Evolutionary conservation across 2,797 vertebrate genomes (phyloP).

Genomic region (Danio aesculapii): DNA sequence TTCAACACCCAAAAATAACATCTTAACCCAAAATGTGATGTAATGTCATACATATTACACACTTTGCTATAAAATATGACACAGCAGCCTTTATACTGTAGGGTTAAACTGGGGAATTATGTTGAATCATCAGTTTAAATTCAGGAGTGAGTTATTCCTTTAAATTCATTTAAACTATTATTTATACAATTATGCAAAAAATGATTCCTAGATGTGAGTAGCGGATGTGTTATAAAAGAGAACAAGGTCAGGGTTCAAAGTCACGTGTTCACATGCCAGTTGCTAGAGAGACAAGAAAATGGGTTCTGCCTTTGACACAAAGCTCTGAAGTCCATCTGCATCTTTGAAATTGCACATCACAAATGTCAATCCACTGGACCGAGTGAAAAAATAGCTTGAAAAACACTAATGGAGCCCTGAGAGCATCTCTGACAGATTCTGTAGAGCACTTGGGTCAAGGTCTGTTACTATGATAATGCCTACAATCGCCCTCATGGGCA

Average conservation of each 20-base stretch:
- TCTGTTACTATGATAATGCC: conserved; percentile 22
- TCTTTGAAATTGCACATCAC: conserved; percentile 51
- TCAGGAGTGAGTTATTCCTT: too few relatives aligned
- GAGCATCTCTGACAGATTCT: conserved; percentile 35
- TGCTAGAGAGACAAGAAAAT: conserved; percentile 29
- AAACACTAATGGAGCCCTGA: conserved; percentile 38
- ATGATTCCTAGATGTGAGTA: not conserved
- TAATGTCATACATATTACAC: too few relatives aligned
- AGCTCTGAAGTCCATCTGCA: conserved; percentile 45
- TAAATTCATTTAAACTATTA: too few relatives aligned
- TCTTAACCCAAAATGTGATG: too few relatives aligned
- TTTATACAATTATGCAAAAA: too few relatives aligned
- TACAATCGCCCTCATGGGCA: conserved; percentile 14
- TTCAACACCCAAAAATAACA: too few relatives aligned
- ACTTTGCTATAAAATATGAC: too few relatives aligned
- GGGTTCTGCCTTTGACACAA: conserved; percentile 31
- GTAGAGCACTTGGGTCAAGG: conserved; percentile 24
- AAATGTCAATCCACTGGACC: conserved; percentile 40
- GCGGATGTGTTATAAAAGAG: not conserved
- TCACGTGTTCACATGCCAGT: conserved; percentile 6
- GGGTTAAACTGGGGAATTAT: too few relatives aligned
- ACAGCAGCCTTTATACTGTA: too few relatives aligned
- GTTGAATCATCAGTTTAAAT: too few relatives aligned
- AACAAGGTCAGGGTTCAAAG: conserved; percentile 3
- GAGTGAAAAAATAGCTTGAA: conserved; percentile 17